These are phyloP conservation scores for Eupeodes luniger DNA, from an alignment of 2,888 invertebrate genomes.

Conservation along the genomic window DNA sequence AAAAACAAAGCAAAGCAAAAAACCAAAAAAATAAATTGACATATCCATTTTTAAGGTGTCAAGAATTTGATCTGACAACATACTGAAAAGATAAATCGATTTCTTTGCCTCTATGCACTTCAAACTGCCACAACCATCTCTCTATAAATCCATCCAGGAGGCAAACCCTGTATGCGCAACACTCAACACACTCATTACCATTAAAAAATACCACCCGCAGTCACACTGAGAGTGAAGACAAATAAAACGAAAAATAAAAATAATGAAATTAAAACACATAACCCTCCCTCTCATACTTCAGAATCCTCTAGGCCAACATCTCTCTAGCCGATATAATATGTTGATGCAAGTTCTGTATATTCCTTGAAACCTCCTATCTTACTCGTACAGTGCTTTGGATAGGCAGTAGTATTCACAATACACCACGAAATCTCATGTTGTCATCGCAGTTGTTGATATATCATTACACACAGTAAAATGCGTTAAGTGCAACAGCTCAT, in stretches of 20 bases:
- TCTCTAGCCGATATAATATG: neutral
- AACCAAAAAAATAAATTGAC: slow-evolving; percentile 42
- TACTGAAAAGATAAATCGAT: slow-evolving; percentile 73
- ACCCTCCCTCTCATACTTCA: neutral
- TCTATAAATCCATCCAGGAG: slow-evolving; percentile 63
- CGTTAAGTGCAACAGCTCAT: slow-evolving; percentile 67
- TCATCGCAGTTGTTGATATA: slow-evolving; percentile 75
- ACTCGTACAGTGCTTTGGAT: neutral
- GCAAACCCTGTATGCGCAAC: slow-evolving; percentile 60
- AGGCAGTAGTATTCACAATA: slow-evolving; percentile 13
- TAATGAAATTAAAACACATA: slow-evolving; percentile 22
- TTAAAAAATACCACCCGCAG: slow-evolving; percentile 74
- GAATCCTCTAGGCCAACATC: neutral
- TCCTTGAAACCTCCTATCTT: neutral
- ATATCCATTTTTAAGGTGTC: slow-evolving; percentile 70
- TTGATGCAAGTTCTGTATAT: slow-evolving; percentile 29
- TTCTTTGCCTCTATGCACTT: slow-evolving; percentile 51
- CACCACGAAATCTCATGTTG: slow-evolving; percentile 50
- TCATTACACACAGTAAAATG: slow-evolving; percentile 55
- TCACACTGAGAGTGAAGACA: slow-evolving; percentile 45
- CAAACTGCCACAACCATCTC: slow-evolving; percentile 51
- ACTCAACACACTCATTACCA: slow-evolving; percentile 72
- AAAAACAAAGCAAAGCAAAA: slow-evolving; percentile 3
- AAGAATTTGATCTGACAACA: slow-evolving; percentile 65
- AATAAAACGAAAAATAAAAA: neutral